These are phyloP conservation scores for Lacerta viridis DNA, from an alignment of 2,797 vertebrate species.

Conservation along the genomic window DNA sequence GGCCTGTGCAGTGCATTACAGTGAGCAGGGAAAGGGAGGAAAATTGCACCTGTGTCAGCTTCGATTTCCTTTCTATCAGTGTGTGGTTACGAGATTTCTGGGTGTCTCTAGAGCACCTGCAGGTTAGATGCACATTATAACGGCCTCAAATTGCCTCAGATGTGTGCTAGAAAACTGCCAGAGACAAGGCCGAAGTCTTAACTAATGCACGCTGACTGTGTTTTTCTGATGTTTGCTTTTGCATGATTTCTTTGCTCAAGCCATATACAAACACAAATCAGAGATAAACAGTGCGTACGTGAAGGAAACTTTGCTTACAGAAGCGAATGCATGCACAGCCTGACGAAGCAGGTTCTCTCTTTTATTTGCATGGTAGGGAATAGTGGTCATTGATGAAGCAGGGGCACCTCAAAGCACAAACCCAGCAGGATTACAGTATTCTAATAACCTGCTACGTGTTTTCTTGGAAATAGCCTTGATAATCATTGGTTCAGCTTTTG, in stretches of 20 bases:
- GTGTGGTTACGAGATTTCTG: not conserved
- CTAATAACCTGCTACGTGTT: constrained; percentile 37
- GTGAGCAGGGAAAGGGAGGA: not conserved
- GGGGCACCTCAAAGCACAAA: constrained; percentile 45
- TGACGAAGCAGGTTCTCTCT: constrained; percentile 19
- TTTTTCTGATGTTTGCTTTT: constrained; percentile 14
- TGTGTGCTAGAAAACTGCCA: not conserved
- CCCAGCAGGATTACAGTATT: constrained; percentile 8
- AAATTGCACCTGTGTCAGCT: not conserved
- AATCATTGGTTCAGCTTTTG: constrained; percentile 50
- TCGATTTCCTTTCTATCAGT: not conserved
- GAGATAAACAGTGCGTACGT: constrained; percentile 37
- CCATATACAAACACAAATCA: constrained; percentile 38
- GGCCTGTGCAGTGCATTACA: not conserved
- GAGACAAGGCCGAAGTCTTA: not conserved
- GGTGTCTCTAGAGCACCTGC: not conserved
- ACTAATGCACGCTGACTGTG: not conserved
- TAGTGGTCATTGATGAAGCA: constrained; percentile 41
- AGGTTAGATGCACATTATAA: not conserved
- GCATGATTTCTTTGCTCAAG: constrained; percentile 10
- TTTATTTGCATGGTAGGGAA: constrained; percentile 21
- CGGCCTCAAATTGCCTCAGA: not conserved
- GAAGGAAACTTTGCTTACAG: constrained; percentile 41
- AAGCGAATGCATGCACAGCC: not conserved
- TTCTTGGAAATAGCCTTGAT: constrained; percentile 52